phyloP scores from a whole-genome alignment of 1,140 invertebrate genomes.

The Papilio glaucus region DNA sequence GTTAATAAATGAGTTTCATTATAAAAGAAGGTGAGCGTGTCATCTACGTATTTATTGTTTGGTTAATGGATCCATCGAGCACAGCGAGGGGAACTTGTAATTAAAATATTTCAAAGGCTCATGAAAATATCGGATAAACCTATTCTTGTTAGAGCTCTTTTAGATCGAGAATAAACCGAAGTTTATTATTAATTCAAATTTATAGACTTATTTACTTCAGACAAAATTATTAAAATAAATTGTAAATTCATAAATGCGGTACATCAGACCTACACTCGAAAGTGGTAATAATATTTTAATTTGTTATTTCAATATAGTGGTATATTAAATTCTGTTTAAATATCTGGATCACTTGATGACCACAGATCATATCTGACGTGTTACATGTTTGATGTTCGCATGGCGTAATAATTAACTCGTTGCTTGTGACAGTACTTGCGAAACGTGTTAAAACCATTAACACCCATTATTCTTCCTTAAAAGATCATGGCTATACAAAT shows the following conservation, averaged over 20 bases:
- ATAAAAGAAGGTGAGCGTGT: slow-evolving; percentile 14
- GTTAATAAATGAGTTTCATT: background rate
- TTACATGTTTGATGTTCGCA: background rate
- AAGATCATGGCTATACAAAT: slow-evolving; percentile 33
- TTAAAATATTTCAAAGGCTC: slow-evolving; percentile 27
- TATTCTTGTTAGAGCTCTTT: slow-evolving; percentile 10
- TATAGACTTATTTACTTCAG: no score
- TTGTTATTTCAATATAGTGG: no score
- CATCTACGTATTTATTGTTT: slow-evolving; percentile 10
- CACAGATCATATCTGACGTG: background rate
- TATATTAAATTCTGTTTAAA: no score
- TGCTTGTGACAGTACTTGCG: background rate
- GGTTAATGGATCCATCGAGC: slow-evolving; percentile 17
- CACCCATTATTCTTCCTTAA: slow-evolving; percentile 7
- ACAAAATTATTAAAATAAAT: no score
- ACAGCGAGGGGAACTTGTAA: slow-evolving; percentile 12
- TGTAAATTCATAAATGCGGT: no score
- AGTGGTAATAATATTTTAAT: no score
- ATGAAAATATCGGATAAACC: slow-evolving; percentile 11
- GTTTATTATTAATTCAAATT: slow-evolving; percentile 1
- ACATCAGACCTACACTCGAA: no score
- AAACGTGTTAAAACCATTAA: slow-evolving; percentile 7
- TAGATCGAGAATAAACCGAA: background rate
- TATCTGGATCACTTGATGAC: no score
- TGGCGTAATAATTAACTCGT: background rate